Evolutionary conservation across 2,888 invertebrate species (phyloP).

Genomic region (Drosophila prostipennis): DNA sequence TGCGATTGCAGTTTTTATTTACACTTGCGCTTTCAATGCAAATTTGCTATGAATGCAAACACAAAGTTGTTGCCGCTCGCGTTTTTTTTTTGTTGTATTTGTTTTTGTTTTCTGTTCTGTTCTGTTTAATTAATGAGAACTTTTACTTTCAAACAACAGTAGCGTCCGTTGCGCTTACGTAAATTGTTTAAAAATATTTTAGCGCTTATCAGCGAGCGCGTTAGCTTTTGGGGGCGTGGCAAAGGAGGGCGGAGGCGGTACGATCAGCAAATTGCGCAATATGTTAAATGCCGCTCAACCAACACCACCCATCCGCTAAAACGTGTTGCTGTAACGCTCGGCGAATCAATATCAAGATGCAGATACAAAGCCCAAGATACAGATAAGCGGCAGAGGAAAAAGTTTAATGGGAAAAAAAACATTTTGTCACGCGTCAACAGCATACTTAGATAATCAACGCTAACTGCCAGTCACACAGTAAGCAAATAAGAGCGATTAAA

Average conservation of each 20-base stretch:
- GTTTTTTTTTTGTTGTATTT: no score
- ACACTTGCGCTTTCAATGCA: conserved; percentile 78
- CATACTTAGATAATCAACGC: conserved; percentile 73
- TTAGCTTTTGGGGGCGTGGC: neutral
- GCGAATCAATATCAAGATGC: conserved; percentile 58
- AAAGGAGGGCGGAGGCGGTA: conserved; percentile 7
- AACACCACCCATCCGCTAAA: conserved; percentile 11
- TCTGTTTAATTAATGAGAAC: conserved; percentile 69
- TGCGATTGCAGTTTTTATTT: conserved; percentile 71
- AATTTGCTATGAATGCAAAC: conserved; percentile 63
- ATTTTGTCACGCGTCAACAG: conserved; percentile 70
- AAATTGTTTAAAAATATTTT: conserved; percentile 63
- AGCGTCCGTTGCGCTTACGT: conserved; percentile 64
- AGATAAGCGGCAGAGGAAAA: conserved; percentile 32
- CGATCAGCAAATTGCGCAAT: conserved; percentile 72
- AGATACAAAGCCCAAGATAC: conserved; percentile 46
- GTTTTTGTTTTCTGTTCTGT: conserved; percentile 10
- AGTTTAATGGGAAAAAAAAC: conserved; percentile 23
- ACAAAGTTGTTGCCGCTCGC: conserved; percentile 22
- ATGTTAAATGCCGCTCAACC: conserved; percentile 64
- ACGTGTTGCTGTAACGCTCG: conserved; percentile 32
- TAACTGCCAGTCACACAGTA: conserved; percentile 54
- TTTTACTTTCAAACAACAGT: conserved; percentile 67
- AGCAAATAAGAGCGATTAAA: neutral
- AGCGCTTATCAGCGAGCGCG: conserved; percentile 42